Evolutionary conservation across 2,797 vertebrate species (phyloP), one percentile per base, ranked within the genome.

Genomic region (Remorina albescens): DNA sequence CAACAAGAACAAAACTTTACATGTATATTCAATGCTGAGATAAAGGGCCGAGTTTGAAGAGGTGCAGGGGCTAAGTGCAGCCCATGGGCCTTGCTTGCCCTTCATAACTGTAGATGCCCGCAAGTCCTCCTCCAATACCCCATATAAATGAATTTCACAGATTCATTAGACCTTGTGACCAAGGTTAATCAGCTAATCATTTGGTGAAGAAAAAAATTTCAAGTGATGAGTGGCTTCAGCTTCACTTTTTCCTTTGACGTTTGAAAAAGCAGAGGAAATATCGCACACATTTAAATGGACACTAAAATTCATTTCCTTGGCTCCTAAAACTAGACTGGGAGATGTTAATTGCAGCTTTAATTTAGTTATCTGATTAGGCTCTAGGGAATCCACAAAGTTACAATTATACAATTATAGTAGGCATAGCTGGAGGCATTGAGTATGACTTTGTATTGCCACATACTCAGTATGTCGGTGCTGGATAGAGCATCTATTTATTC

Each of bases 121-220:
- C 4, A 67, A 82, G 83, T 78, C 71, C 12, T 66, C 67, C 62
- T 78, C 63, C 82, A 53, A 61, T 55, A 53, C 63, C 57, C 69
- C 73, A 61, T 72, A 61, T 67, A 82, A 91, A 87, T 86, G 50
- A 69, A 91, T 92, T 87, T 84, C 81, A 83, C 75, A 78, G 71
- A 86, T 75, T 88, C 80, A 90, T 88, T 85, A 91, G 59, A 76
- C 70, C 69, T 65, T 23, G 54, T 5, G 42, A 79, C 74, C 67
- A 58, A 84, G 86, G 84, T 90, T 89, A 87, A 88, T 90, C 84
- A 86, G 71, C 79, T 74, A 80, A 87, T 83, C 69, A 65, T 76
- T 71, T 36, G 39, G 41, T 23, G 54, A 78, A 70, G 32, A 68
- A 56, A 76, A 76, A 78, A 58, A 64, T 41, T 67, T 41, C 8